These are phyloP conservation scores for Oreochromis mossambicus DNA, from an alignment of 2,797 vertebrate genomes.

Conservation along the genomic window DNA sequence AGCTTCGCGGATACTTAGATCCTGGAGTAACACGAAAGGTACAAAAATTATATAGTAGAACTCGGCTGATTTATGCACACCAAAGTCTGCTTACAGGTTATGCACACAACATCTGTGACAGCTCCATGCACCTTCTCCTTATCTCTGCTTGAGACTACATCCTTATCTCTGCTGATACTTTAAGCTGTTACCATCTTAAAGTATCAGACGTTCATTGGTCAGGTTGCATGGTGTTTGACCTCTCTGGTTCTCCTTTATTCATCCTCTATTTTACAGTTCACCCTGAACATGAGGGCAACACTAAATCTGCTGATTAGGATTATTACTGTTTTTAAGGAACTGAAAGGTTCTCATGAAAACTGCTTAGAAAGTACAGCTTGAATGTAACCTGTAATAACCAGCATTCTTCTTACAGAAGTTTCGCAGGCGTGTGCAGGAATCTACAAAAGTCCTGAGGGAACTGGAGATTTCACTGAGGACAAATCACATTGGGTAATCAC, in stretches of 20 bases:
- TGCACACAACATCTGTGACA: background rate
- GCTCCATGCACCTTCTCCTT: background rate
- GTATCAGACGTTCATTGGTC: background rate
- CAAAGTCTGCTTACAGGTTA: background rate
- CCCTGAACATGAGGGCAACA: background rate
- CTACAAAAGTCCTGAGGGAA: slow-evolving; percentile 92
- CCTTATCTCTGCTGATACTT: background rate
- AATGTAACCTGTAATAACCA: background rate
- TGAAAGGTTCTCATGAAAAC: background rate
- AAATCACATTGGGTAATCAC: slow-evolving; percentile 93
- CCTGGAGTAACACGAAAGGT: slow-evolving; percentile 95
- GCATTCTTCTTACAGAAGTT: slow-evolving; percentile 84
- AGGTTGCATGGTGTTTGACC: background rate
- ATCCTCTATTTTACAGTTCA: background rate
- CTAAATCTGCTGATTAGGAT: background rate
- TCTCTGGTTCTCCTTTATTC: background rate
- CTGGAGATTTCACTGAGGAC: slow-evolving; percentile 96
- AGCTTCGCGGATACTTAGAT: slow-evolving; percentile 94
- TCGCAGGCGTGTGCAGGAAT: slow-evolving; percentile 92
- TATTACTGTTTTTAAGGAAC: background rate
- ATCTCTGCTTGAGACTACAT: background rate
- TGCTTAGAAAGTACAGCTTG: background rate
- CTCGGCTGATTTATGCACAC: background rate
- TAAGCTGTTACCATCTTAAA: background rate
- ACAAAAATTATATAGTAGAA: background rate